Base-by-base conservation (phyloP, 2,888 invertebrate species). In the Microctonus brassicae region DNA sequence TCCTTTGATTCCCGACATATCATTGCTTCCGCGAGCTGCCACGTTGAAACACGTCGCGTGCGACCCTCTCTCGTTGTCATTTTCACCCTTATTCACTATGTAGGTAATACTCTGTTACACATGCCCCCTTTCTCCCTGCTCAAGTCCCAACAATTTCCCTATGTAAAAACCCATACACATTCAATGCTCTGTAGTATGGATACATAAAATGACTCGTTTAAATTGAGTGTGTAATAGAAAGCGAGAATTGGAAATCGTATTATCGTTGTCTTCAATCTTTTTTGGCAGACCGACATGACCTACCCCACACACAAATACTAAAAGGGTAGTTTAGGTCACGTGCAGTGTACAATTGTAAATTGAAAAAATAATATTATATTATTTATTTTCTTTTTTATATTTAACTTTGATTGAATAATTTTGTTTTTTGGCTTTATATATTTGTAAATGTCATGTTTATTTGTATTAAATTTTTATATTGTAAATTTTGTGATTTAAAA, bases 201-300 rank as follows among this genome's bases (percentile, higher is more conserved):
- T 47, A 47, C 7, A 20, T 6, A 47, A 34, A 69, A 24, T 69
- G 62, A 66, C 62, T 3, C 47, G 34, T n/a, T 33, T 24, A 61
- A 52, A 72, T 58, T 26, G 9, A 4, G 7, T 20, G 55, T n/a
- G n/a, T n/a, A n/a, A 72, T 64, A 53, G 70, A 68, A 73, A 75
- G 77, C 58, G 71, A 68, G 74, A 75, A 78, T 78, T 78, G 77
- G 73, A 78, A 77, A 75, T 73, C 68, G 69, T 74, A 74, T 76
- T 75, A 63, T 62, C 36, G 39, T 29, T n/a, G n/a, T 62, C 60
- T 33, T 22, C 67, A 75, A 76, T 78, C 77, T n/a, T 76, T 55
- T 72, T 73, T 76, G 26, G 47, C 36, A 42, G 52, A 20, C 63
- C 64, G 22, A 57, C 62, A 64, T 29, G 62, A 69, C 60, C 65